Conservation (phyloP, 1,140 invertebrate species). For the Himalopsyche phryganea region DNA sequence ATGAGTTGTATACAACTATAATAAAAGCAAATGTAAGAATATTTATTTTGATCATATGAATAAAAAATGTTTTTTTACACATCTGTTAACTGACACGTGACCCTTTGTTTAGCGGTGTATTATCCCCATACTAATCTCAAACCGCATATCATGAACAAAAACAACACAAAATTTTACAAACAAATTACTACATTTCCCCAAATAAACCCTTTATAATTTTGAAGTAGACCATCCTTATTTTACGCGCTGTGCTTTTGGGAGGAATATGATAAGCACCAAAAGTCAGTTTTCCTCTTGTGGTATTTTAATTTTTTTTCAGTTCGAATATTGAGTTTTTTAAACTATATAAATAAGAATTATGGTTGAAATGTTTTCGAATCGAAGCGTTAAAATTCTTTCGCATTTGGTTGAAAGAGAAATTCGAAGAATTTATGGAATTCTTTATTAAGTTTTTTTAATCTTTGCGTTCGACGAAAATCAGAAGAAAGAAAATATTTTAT, state of each 20-base stretch:
- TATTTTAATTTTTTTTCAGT: background rate
- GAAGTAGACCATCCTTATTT: conserved; percentile 1
- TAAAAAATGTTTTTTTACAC: too few relatives aligned
- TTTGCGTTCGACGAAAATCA: too few relatives aligned
- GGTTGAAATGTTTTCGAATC: too few relatives aligned
- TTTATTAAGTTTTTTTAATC: too few relatives aligned
- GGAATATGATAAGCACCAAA: conserved; percentile 7
- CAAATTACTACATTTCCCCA: conserved; percentile 8
- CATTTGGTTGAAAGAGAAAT: too few relatives aligned
- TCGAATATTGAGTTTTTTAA: background rate
- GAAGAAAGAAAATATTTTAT: too few relatives aligned
- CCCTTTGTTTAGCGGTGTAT: conserved; percentile 12
- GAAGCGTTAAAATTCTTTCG: too few relatives aligned
- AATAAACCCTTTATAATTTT: conserved; percentile 19
- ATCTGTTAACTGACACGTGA: conserved; percentile 15
- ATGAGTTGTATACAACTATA: too few relatives aligned
- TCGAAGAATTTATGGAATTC: too few relatives aligned
- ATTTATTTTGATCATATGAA: too few relatives aligned
- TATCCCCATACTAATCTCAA: conserved; percentile 18
- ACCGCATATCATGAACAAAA: conserved; percentile 21
- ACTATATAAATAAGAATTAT: background rate
- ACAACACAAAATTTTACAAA: conserved; percentile 7
- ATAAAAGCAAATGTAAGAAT: too few relatives aligned
- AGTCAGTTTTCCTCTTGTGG: background rate
- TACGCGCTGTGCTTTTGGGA: conserved; percentile 1